Conservation (phyloP, 2,113 vertebrate species). For the Ameiurus melas region DNA sequence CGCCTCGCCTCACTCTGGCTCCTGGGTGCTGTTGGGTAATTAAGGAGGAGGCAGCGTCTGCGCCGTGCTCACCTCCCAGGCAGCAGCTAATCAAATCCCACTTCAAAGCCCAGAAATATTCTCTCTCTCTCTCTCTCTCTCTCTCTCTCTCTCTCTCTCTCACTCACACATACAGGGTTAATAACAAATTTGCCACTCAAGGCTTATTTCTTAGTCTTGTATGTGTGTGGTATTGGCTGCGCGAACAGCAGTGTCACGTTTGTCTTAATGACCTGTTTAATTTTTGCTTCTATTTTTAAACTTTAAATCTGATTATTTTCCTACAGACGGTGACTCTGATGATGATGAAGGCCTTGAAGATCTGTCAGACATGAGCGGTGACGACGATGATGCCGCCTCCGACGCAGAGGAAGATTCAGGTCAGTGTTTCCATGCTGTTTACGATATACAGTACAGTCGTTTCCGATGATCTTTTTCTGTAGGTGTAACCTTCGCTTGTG, state of each 20-base stretch:
- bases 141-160: background rate
- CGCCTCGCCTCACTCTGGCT: conserved; percentile 32
- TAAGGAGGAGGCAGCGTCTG: conserved; percentile 53
- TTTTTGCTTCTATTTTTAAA: background rate
- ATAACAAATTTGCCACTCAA: conserved; percentile 38
- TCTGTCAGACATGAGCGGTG: conserved; percentile 65
- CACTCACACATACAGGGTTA: conserved; percentile 20
- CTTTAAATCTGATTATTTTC: background rate
- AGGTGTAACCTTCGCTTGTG: background rate
- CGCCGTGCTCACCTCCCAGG: conserved; percentile 55
- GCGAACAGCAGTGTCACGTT: background rate
- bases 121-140: background rate
- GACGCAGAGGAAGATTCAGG: conserved; percentile 60
- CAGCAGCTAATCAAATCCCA: conserved; percentile 69
- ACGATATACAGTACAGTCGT: background rate
- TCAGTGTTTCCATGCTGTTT: conserved; percentile 52
- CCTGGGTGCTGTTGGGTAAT: conserved; percentile 51
- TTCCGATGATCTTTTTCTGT: background rate
- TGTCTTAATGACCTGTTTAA: background rate
- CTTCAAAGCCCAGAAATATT: conserved; percentile 70
- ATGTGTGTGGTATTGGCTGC: background rate
- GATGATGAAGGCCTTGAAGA: conserved; percentile 65
- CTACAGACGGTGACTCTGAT: conserved; percentile 59
- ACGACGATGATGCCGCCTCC: conserved; percentile 44
- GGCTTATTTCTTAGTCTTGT: background rate